Base-by-base conservation (phyloP, 1,140 invertebrate genomes). In the Galleria mellonella region DNA sequence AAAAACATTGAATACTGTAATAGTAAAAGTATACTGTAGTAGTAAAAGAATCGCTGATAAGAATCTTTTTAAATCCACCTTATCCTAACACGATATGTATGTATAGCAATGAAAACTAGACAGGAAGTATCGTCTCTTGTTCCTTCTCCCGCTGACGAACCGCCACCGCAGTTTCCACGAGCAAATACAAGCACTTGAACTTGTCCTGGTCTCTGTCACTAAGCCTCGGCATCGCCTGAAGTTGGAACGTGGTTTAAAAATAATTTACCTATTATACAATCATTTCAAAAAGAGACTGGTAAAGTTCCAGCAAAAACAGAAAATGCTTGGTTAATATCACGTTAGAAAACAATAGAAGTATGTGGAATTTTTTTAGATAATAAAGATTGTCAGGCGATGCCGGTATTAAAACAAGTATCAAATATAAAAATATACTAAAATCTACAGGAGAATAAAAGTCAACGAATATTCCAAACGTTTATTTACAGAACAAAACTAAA, bases 91-190 rank as follows among this genome's bases (percentile, higher is more conserved):
- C 17, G 6, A 23, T 23, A 23, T 23, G 6, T 3, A 23, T 6
- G 2, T 23, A 23, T 23, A 6, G 2, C 2, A 23, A 23, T 23
- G 17, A 23, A 23, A 23, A 6, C 7, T 15, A 37, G 35, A 56
- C 40, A 30, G 42, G 45, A 9, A 49, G 70, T 58, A 47, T 69
- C 53, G 43, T 78, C 44, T 89, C 88, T 59, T 89, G 89, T 57
- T 91, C 89, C 64, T 89, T 90, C 72, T 91, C 91, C 43, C 89
- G 79, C 70, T 92, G 89, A 60, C 91, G 88, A 35, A 94, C 91
- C 32, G 92, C 92, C 15, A 96, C 92, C 0, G 95, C 95, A 9
- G 94, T 94, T 72, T 96, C 94, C 39, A 96, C 94, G 12, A 97
- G 84, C 59, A 96, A 87, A 72, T 96, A 94, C 38, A 97, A 88